phyloP scores from a whole-genome alignment of 1,140 invertebrate species.

The Ooceraea biroi region DNA sequence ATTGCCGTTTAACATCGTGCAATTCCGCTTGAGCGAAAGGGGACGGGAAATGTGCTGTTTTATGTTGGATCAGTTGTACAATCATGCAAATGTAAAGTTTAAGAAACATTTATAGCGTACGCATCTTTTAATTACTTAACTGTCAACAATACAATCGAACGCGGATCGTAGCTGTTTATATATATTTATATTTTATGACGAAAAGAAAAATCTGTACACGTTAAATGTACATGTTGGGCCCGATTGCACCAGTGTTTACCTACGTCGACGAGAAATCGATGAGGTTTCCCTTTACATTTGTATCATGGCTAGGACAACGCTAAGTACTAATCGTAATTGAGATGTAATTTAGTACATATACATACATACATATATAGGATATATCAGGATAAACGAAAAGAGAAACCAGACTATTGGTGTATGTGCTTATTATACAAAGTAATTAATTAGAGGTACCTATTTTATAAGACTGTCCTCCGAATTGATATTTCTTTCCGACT shows the following conservation, averaged over 20 bases:
- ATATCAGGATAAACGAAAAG: slow-evolving; percentile 13
- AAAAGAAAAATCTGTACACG: neutral
- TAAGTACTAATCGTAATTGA: no score
- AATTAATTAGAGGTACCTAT: slow-evolving; percentile 42
- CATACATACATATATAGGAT: slow-evolving; percentile 45
- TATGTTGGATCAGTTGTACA: no score
- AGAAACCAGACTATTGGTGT: neutral
- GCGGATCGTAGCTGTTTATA: neutral
- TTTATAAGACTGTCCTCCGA: slow-evolving; percentile 59
- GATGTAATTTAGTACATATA: no score
- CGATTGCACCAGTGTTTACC: slow-evolving; percentile 36
- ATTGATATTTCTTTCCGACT: slow-evolving; percentile 75
- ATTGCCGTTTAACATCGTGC: no score
- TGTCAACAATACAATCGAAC: neutral
- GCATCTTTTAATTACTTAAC: no score
- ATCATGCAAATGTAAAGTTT: no score
- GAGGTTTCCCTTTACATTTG: slow-evolving; percentile 31
- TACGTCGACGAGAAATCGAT: neutral
- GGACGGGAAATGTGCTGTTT: no score
- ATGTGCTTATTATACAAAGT: slow-evolving; percentile 51
- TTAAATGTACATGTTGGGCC: neutral
- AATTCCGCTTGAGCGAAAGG: no score
- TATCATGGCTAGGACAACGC: slow-evolving; percentile 48
- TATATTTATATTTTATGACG: slow-evolving; percentile 18
- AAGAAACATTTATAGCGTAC: no score